Base-by-base conservation (phyloP, 2,797 vertebrate species). In the Characodon lateralis region DNA sequence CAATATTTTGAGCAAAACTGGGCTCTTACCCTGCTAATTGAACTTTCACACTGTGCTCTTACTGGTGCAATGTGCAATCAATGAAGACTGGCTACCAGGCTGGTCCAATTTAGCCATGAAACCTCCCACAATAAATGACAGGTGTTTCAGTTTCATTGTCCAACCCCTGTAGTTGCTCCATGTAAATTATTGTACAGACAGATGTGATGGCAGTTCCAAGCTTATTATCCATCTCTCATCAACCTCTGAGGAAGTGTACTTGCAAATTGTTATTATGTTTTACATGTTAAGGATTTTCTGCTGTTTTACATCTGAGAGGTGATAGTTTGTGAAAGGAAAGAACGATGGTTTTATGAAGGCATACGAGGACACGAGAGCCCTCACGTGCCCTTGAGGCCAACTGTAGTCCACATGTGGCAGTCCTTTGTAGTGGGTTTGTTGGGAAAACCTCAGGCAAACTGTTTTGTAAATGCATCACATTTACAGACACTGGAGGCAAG, bases 381-480 rank as follows among this genome's bases (percentile, higher is more conserved):
- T 74, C 81, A 83, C 74, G 75, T 84, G 72, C 53, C 31, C 51
- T 59, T 6, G 70, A 69, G 56, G 80, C 86, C 86, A 80, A 71
- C 70, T 68, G 72, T 51, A 41, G 63, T 66, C 18, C 68, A 82
- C 73, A 39, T 84, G 90, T 82, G 76, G 73, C 51, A 50, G 71
- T 82, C 79, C 28, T 76, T 74, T 90, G 78, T 79, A 28, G 81
- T 85, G 88, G 85, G 31, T 89, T 83, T 85, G 78, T 76, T 77
- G 79, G 58, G 71, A 78, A 76, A 89, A 70, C 74, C 86, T 74
- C 84, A 83, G 70, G 76, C 79, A 82, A 82, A 86, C 31, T 80
- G 80, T 80, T 77, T 86, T 85, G 63, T 41, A 82, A 85, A 86
- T 28, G 28, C 76, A 61, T 85, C 73, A 84, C 82, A 79, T 65